These are phyloP conservation scores for Bombus fervidus DNA, from an alignment of 1,140 invertebrate genomes.

Conservation along the genomic window DNA sequence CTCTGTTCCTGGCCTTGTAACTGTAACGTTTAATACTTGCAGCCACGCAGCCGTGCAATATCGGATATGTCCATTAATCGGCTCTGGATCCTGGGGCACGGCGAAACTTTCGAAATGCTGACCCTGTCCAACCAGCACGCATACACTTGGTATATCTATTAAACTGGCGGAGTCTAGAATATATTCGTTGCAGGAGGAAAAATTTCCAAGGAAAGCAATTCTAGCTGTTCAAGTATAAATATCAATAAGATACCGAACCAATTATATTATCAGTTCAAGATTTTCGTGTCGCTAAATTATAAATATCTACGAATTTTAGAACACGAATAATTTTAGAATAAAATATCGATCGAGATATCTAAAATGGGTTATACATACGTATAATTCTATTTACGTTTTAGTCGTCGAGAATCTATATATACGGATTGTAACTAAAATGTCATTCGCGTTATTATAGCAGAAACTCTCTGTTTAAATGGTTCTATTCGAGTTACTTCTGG, in stretches of 20 bases:
- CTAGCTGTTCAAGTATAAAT: background rate
- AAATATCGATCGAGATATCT: background rate
- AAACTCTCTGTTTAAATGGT: no score
- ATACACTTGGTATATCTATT: background rate
- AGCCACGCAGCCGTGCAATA: conserved; percentile 52
- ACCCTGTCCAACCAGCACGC: conserved; percentile 1
- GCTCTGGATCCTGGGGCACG: conserved; percentile 39
- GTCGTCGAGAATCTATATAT: no score
- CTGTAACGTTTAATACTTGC: conserved; percentile 59
- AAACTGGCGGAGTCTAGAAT: background rate
- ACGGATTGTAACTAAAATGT: no score
- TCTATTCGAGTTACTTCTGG: background rate
- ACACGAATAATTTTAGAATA: background rate
- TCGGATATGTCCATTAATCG: conserved; percentile 59
- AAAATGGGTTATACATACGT: no score
- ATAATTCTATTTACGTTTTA: no score
- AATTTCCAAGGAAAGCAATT: background rate
- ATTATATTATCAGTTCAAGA: background rate
- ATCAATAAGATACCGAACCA: background rate
- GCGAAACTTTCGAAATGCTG: conserved; percentile 45
- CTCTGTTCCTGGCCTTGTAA: conserved; percentile 48
- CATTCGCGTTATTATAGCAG: no score
- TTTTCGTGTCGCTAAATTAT: background rate
- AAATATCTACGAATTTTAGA: background rate
- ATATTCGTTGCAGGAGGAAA: background rate